Evolutionary conservation across 2,113 vertebrate species (phyloP).

Genomic region (Henicopernis longicauda): DNA sequence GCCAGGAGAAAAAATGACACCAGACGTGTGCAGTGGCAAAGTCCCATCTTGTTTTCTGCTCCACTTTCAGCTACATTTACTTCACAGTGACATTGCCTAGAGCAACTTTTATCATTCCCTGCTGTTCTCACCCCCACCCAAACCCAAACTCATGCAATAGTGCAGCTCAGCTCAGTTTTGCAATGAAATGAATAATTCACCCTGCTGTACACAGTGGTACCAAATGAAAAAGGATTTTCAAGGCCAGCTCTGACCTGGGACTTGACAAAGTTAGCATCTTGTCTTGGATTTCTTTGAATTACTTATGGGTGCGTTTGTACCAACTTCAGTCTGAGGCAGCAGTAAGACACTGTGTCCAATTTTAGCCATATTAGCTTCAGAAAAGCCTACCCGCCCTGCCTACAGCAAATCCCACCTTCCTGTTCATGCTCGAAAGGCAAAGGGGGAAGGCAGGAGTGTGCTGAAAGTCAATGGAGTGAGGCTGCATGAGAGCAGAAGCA

Average conservation of each 20-base stretch:
- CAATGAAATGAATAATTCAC: not conserved
- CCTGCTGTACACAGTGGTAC: accelerated
- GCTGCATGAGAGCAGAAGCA: accelerated
- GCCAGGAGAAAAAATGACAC: not conserved
- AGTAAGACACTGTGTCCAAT: not conserved
- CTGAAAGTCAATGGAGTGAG: accelerated
- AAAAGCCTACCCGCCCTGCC: not conserved
- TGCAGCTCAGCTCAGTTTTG: not conserved
- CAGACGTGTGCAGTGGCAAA: not conserved
- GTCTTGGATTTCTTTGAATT: not conserved
- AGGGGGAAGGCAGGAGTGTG: not conserved
- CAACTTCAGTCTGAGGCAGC: not conserved
- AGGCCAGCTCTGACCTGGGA: not conserved
- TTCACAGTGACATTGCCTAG: not conserved
- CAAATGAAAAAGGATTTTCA: not conserved
- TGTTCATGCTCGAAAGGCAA: not conserved
- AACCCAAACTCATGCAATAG: not conserved
- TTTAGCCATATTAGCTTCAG: not conserved
- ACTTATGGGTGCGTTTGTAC: accelerated
- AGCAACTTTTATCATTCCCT: not conserved
- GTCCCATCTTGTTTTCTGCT: conserved; percentile 33
- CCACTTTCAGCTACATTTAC: not conserved
- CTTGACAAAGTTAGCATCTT: not conserved
- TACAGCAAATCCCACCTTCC: not conserved
- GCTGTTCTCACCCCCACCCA: accelerated